Evolutionary conservation across 2,888 invertebrate genomes (phyloP).

Genomic region (Oscheius sp.): DNA sequence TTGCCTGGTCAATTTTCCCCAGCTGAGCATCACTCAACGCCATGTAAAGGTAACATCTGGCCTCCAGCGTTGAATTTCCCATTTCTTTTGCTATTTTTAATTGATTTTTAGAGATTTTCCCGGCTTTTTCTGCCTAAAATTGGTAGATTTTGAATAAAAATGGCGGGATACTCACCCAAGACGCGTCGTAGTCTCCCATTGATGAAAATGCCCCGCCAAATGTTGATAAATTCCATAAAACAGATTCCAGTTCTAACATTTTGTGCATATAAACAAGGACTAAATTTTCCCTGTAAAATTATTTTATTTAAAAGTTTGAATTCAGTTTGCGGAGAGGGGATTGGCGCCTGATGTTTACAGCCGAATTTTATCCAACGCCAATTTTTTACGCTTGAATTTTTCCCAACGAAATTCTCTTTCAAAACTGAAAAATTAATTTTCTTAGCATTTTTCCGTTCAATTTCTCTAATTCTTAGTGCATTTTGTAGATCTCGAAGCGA

Average conservation of each 20-base stretch:
- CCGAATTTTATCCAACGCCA: too few relatives aligned
- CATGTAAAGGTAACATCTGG: conserved; percentile 86
- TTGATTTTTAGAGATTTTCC: conserved; percentile 79
- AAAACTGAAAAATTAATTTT: too few relatives aligned
- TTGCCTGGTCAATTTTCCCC: conserved; percentile 77
- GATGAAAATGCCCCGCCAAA: conserved; percentile 96
- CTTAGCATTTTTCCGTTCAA: too few relatives aligned
- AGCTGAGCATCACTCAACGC: conserved; percentile 89
- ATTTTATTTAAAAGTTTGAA: too few relatives aligned
- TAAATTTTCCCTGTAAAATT: conserved; percentile 12
- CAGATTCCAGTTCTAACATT: conserved; percentile 81
- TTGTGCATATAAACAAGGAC: conserved; percentile 14
- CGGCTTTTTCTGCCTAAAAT: conserved; percentile 86
- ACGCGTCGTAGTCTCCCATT: conserved; percentile 84
- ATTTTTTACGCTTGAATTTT: too few relatives aligned
- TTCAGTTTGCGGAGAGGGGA: too few relatives aligned
- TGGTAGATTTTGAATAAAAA: too few relatives aligned
- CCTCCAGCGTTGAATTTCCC: conserved; percentile 85
- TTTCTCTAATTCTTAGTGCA: too few relatives aligned
- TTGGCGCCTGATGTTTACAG: too few relatives aligned
- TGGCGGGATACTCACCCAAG: conserved; percentile 38
- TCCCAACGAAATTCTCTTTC: too few relatives aligned
- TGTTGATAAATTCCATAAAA: conserved; percentile 94
- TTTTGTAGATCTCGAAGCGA: too few relatives aligned
- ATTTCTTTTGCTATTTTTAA: conserved; percentile 84